Conservation (phyloP, 2,888 invertebrate species). For the Tipula confusa region DNA sequence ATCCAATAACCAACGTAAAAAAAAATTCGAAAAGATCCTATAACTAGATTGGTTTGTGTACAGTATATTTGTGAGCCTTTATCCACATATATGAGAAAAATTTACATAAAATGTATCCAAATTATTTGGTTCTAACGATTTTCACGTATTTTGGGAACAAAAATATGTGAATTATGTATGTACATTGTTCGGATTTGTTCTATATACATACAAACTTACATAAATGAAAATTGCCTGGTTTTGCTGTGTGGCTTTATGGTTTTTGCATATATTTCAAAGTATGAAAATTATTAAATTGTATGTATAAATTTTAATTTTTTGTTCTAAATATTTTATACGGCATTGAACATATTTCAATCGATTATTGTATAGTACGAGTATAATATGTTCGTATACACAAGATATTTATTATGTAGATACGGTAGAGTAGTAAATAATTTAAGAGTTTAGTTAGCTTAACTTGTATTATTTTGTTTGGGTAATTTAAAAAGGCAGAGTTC, state of each 20-base stretch:
- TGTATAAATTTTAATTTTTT: background rate
- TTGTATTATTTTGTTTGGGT: no score
- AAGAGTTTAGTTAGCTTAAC: no score
- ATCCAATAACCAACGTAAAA: background rate
- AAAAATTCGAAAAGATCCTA: background rate
- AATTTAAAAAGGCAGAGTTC: no score
- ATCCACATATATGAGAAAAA: background rate
- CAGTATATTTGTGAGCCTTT: background rate
- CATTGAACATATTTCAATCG: background rate
- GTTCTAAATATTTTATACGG: background rate
- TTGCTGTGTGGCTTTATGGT: background rate
- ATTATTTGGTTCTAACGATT: background rate
- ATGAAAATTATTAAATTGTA: background rate
- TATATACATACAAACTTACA: no score
- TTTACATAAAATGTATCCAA: background rate
- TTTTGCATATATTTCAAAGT: background rate
- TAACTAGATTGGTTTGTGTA: background rate
- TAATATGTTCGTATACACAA: no score
- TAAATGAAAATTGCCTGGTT: no score
- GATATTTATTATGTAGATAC: no score
- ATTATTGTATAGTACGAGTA: no score
- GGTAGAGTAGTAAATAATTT: no score
- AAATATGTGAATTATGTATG: background rate
- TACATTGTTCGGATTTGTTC: background rate
- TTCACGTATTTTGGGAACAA: background rate